Conservation (phyloP, 1,140 invertebrate species). For the Apis cerana region DNA sequence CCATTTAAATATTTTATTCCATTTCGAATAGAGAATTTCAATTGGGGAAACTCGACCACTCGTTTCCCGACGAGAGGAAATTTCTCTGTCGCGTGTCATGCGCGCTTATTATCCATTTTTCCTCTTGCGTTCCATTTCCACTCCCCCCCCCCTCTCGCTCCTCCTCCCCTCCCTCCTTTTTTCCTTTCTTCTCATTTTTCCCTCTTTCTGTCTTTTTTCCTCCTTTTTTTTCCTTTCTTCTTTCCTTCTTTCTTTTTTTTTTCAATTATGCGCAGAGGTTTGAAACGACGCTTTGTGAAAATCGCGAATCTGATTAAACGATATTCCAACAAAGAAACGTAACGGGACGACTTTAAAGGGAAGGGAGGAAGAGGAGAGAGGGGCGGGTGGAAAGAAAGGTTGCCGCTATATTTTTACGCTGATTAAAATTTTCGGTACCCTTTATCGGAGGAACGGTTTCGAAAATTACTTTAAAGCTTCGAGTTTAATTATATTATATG, state of each 20-base stretch:
- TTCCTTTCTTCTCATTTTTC: no score
- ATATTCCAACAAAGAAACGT: no score
- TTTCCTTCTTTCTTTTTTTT: not conserved
- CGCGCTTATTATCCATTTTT: not conserved
- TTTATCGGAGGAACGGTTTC: not conserved
- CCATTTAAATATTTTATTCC: conserved; percentile 26
- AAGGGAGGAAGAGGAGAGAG: no score
- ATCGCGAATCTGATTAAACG: not conserved
- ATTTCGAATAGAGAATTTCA: conserved; percentile 1
- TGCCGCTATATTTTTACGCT: not conserved
- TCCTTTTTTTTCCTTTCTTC: not conserved
- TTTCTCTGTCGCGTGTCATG: not conserved
- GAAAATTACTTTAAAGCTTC: not conserved
- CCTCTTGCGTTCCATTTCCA: not conserved
- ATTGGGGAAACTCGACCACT: not conserved
- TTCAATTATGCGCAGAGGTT: not conserved
- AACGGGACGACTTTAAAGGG: not conserved
- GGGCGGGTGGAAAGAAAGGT: no score
- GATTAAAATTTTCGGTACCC: not conserved
- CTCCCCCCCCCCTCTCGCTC: accelerated
- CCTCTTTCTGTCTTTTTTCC: not conserved
- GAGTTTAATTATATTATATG: not conserved
- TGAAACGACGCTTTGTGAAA: not conserved
- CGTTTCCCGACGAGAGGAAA: not conserved
- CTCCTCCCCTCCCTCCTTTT: no score